These are phyloP conservation scores for Diglossa cyanea DNA, from an alignment of 2,797 vertebrate species.

Conservation along the genomic window DNA sequence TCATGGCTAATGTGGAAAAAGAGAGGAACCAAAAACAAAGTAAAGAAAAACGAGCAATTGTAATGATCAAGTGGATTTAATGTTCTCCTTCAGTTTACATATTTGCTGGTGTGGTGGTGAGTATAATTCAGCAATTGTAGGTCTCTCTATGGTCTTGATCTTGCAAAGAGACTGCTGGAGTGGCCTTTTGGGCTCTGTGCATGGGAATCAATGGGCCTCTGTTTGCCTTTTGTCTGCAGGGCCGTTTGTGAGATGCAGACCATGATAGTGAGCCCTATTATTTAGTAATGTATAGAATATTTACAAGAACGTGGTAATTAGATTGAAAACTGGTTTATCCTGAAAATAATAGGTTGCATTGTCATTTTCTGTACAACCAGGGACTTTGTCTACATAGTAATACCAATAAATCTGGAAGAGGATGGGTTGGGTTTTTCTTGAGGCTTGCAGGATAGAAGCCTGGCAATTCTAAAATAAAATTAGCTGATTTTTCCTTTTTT, in stretches of 20 bases:
- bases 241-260: neutral
- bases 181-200: neutral
- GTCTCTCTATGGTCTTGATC: neutral
- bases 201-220: slow-evolving; percentile 42
- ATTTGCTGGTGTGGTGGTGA: neutral
- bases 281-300: neutral
- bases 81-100: neutral
- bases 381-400: neutral
- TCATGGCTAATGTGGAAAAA: neutral
- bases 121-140: neutral
- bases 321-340: neutral
- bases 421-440: neutral
- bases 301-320: slow-evolving; percentile 1
- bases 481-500: neutral
- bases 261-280: neutral
- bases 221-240: neutral
- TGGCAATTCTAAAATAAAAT: neutral
- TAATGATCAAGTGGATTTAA: neutral
- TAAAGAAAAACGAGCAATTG: neutral
- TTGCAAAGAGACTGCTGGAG: neutral
- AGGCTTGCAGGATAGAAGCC: neutral
- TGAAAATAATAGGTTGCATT: slow-evolving; percentile 14
- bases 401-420: neutral
- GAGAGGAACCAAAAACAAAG: neutral
- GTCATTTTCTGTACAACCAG: neutral